A percentile compares a stretch with the other conserved stretches of the same genome.
These are phyloP conservation scores for Ranitomeya variabilis DNA, from an alignment of 2,113 vertebrate species.

Conservation along the genomic window DNA sequence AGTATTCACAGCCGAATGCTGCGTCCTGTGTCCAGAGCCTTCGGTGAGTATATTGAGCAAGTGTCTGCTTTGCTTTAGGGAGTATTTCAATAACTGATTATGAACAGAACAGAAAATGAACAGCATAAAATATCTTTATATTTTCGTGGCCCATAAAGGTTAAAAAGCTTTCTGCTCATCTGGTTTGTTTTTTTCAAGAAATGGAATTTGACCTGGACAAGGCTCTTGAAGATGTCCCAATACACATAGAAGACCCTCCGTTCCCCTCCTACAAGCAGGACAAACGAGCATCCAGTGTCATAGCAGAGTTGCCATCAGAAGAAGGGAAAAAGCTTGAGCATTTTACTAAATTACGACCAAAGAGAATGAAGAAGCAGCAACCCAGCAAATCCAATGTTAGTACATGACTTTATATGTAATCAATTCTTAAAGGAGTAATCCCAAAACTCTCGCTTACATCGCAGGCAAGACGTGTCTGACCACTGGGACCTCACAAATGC, in stretches of 20 bases:
- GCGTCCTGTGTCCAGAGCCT: slow-evolving; percentile 92
- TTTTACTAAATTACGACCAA: slow-evolving; percentile 92
- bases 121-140: neutral
- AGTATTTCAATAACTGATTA: neutral
- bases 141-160: neutral
- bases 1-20: slow-evolving; percentile 98
- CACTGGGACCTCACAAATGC: no score
- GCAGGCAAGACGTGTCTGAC: no score
- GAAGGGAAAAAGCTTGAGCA: slow-evolving; percentile 94
- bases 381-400: slow-evolving; percentile 89
- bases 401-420: neutral
- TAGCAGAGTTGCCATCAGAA: slow-evolving; percentile 90
- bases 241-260: slow-evolving; percentile 84
- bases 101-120: neutral
- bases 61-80: neutral
- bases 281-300: slow-evolving; percentile 76
- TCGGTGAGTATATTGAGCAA: slow-evolving; percentile 76
- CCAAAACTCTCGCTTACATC: no score
- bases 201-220: slow-evolving; percentile 98
- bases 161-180: neutral
- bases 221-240: slow-evolving; percentile 89
- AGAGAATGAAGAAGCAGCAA: slow-evolving; percentile 88
- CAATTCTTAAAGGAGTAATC: neutral
- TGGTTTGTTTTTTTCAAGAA: slow-evolving; percentile 71
- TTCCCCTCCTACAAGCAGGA: slow-evolving; percentile 71